These are phyloP conservation scores for Caenorhabditis imperialis DNA, from an alignment of 2,888 invertebrate genomes.

Conservation along the genomic window DNA sequence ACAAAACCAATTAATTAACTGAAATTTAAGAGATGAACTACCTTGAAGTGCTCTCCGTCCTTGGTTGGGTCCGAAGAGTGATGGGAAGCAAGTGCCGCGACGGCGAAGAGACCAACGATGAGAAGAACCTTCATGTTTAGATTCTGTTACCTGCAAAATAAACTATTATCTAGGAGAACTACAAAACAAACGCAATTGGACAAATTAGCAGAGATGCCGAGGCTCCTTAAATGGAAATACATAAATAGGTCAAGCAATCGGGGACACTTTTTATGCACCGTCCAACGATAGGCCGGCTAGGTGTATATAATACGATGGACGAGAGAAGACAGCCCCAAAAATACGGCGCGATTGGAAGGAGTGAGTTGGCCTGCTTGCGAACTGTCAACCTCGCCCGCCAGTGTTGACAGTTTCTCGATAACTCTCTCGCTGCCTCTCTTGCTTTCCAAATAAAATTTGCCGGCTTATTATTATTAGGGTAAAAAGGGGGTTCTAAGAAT, in stretches of 20 bases:
- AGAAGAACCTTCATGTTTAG: constrained; percentile 51
- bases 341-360: constrained; percentile 43
- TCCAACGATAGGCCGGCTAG: constrained; percentile 13
- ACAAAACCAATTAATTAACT: background rate
- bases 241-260: constrained; percentile 56
- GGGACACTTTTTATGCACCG: constrained; percentile 54
- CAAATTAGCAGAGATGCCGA: constrained; percentile 26
- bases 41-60: constrained; percentile 69
- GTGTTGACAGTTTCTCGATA: constrained; percentile 55
- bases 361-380: constrained; percentile 57
- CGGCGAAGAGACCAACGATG: constrained; percentile 50
- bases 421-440: constrained; percentile 20
- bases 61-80: constrained; percentile 67
- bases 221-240: constrained; percentile 47
- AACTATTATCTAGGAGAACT: background rate
- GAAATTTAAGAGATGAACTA: constrained; percentile 26
- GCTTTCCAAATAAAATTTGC: constrained; percentile 36
- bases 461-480: constrained; percentile 1
- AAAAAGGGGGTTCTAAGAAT: too few relatives aligned
- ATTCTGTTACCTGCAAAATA: constrained; percentile 32
- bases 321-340: constrained; percentile 35
- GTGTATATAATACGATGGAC: constrained; percentile 35
- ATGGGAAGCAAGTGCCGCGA: constrained; percentile 57
- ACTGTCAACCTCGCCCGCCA: constrained; percentile 53
- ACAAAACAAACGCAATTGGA: constrained; percentile 20